These are phyloP conservation scores for Scophthalmus maximus DNA, from an alignment of 2,113 vertebrate species.

Conservation along the genomic window DNA sequence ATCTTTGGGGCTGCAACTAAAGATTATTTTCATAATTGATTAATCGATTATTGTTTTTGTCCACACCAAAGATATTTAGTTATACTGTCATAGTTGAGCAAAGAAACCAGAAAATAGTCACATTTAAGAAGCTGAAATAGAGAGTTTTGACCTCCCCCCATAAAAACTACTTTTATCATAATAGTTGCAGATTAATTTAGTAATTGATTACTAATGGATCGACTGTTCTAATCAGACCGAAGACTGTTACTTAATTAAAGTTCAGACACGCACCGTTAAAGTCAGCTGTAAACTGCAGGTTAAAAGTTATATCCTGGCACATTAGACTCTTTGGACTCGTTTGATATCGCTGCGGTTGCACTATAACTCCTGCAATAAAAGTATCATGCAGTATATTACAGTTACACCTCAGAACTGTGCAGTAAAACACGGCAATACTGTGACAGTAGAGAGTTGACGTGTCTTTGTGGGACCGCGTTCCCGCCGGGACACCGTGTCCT, in stretches of 20 bases:
- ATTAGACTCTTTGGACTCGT: neutral
- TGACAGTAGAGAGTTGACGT: neutral
- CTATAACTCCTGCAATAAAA: neutral
- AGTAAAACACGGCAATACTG: neutral
- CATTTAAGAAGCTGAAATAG: too few species aligned
- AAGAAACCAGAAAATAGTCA: too few species aligned
- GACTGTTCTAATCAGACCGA: too few species aligned
- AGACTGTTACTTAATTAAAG: neutral
- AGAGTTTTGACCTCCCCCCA: too few species aligned
- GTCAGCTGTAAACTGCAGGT: neutral
- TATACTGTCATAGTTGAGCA: too few species aligned
- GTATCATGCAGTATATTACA: neutral
- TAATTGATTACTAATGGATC: too few species aligned
- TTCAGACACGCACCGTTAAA: neutral
- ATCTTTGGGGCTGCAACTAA: neutral
- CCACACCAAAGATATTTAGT: too few species aligned
- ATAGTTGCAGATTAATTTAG: too few species aligned
- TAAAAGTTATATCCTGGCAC: neutral
- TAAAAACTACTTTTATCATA: too few species aligned
- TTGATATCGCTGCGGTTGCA: neutral
- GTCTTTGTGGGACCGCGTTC: too few species aligned
- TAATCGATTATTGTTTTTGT: too few species aligned
- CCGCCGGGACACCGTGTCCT: neutral
- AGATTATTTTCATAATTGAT: too few species aligned
- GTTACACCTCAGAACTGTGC: neutral